A percentile compares a stretch with the other conserved stretches of the same genome.
phyloP scores from a whole-genome alignment of 2,113 vertebrate genomes.

The Hippopotamus amphibius region DNA sequence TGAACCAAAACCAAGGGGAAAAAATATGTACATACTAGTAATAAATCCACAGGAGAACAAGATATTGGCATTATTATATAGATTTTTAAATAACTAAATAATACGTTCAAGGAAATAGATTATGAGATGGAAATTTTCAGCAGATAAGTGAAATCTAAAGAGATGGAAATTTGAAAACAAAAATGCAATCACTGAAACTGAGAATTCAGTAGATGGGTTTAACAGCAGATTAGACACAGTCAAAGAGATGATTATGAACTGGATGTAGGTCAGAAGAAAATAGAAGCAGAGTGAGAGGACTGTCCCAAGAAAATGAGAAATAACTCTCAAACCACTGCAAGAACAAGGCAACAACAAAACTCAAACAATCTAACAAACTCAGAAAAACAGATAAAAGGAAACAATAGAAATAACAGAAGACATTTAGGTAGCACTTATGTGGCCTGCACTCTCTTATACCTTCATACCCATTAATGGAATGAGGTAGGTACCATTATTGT shows the following conservation, averaged over 20 bases:
- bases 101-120: background rate
- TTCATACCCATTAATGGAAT: background rate
- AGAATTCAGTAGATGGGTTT: background rate
- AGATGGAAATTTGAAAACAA: background rate
- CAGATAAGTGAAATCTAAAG: background rate
- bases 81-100: background rate
- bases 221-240: background rate
- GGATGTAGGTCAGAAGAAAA: background rate
- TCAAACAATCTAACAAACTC: too few relatives aligned
- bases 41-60: background rate
- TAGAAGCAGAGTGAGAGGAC: background rate
- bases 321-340: background rate
- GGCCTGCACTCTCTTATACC: background rate
- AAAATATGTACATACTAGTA: background rate
- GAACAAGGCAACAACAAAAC: background rate
- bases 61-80: background rate
- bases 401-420: background rate
- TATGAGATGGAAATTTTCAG: background rate
- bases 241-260: constrained; percentile 15
- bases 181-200: background rate
- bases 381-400: background rate
- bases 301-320: background rate
- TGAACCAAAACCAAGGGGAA: background rate
- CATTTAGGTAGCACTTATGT: background rate
- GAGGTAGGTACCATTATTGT: background rate